Conservation (phyloP, 2,113 vertebrate species). For the Hepsetus odoe region DNA sequence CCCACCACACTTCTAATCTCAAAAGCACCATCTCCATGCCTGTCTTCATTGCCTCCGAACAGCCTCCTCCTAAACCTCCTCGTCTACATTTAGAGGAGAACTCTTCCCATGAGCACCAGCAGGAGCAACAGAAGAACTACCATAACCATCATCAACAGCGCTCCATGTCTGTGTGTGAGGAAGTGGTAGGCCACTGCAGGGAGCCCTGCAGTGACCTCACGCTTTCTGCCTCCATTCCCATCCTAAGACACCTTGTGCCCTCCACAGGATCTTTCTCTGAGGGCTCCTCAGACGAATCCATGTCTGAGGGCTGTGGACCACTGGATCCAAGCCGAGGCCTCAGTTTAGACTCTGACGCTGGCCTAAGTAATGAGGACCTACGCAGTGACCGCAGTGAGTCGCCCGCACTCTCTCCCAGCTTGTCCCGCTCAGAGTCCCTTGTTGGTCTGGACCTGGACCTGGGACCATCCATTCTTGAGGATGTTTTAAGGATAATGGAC, state of each 20-base stretch:
- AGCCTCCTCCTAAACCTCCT: conserved; percentile 81
- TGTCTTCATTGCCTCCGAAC: conserved; percentile 72
- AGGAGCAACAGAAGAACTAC: conserved; percentile 20
- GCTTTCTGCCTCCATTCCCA: conserved; percentile 61
- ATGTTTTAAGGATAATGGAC: conserved; percentile 83
- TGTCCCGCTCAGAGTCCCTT: conserved; percentile 73
- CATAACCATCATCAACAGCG: conserved; percentile 55
- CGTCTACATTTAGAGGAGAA: conserved; percentile 78
- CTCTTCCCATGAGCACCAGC: conserved; percentile 32
- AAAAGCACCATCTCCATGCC: conserved; percentile 80
- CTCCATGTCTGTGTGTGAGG: conserved; percentile 64
- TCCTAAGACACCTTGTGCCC: conserved; percentile 64
- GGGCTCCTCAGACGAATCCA: conserved; percentile 77
- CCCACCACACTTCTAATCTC: conserved; percentile 65
- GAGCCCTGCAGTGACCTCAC: conserved; percentile 67
- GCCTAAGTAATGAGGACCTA: conserved; percentile 79
- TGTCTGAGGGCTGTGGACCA: conserved; percentile 68
- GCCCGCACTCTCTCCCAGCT: conserved; percentile 43
- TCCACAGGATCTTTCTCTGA: conserved; percentile 76
- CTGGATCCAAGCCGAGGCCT: conserved; percentile 66
- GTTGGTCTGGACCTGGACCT: conserved; percentile 75
- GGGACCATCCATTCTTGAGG: conserved; percentile 82
- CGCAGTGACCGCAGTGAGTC: conserved; percentile 68
- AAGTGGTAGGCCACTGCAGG: conserved; percentile 45
- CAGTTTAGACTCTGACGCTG: conserved; percentile 71